Evolutionary conservation across 2,888 invertebrate genomes (phyloP).

Genomic region (Heteropelma amictum): DNA sequence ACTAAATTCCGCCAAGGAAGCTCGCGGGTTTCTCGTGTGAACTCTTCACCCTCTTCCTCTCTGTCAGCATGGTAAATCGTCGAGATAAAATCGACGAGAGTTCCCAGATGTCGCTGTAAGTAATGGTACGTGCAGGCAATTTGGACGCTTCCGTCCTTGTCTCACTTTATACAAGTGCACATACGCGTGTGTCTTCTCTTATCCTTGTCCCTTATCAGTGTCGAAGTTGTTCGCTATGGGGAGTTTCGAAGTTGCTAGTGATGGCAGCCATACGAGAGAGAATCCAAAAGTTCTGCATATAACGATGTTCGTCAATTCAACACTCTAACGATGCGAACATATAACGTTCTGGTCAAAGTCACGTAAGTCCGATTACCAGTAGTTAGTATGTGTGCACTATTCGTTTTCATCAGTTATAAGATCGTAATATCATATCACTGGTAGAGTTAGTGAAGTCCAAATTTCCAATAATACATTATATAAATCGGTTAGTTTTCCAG

Average conservation of each 20-base stretch:
- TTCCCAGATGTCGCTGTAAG: conserved; percentile 48
- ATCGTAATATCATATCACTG: no score
- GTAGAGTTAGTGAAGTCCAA: no score
- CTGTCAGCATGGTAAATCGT: conserved; percentile 63
- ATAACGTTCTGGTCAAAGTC: not conserved
- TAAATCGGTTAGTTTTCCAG: no score
- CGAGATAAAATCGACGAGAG: conserved; percentile 61
- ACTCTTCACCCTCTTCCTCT: conserved; percentile 4
- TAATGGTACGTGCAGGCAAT: conserved; percentile 64
- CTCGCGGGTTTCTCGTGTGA: conserved; percentile 8
- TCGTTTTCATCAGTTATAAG: no score
- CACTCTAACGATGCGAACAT: conserved; percentile 4
- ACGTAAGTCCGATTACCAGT: no score
- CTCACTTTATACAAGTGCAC: not conserved
- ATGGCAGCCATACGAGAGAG: conserved; percentile 2
- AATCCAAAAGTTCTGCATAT: not conserved
- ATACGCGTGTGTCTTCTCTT: not conserved
- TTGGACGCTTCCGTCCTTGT: conserved; percentile 34
- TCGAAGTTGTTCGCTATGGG: conserved; percentile 4
- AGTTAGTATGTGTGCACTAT: no score
- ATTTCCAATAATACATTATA: no score
- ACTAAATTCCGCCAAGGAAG: conserved; percentile 17
- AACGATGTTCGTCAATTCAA: conserved; percentile 10
- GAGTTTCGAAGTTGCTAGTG: conserved; percentile 7
- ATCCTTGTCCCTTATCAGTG: conserved; percentile 15